Evolutionary conservation across 2,113 vertebrate species (phyloP).

Genomic region (Diphyllodes magnificus): DNA sequence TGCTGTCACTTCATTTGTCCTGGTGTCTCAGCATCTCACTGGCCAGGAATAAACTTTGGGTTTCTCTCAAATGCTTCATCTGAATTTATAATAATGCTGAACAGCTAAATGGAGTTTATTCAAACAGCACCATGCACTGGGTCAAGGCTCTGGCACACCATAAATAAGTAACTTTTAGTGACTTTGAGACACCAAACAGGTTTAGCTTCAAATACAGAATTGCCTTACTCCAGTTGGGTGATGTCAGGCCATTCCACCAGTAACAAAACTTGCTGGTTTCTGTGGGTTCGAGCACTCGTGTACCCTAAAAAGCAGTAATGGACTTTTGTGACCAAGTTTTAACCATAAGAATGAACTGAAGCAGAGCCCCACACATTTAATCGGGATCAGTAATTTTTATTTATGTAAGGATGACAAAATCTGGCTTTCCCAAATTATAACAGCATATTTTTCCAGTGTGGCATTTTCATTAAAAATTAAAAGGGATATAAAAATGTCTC

Average conservation of each 20-base stretch:
- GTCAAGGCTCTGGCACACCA: background rate
- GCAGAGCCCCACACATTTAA: background rate
- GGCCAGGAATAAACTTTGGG: background rate
- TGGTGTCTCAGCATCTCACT: background rate
- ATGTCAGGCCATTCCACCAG: background rate
- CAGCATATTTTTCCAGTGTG: background rate
- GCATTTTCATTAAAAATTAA: constrained; percentile 31
- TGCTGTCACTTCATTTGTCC: background rate
- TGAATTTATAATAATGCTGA: background rate
- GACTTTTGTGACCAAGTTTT: background rate
- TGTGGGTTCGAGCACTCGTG: background rate
- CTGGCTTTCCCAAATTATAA: background rate
- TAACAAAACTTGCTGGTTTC: background rate
- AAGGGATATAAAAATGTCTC: background rate
- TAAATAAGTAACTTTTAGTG: background rate
- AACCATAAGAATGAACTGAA: background rate
- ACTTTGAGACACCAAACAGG: background rate
- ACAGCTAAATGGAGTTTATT: background rate
- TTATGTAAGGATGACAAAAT: background rate
- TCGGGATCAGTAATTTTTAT: background rate
- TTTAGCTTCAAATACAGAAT: background rate
- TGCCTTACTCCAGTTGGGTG: background rate
- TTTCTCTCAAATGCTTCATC: background rate
- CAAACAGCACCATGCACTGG: background rate
- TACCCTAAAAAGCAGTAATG: background rate